A percentile compares a stretch with the other conserved stretches of the same genome.
phyloP scores from a whole-genome alignment of 2,888 invertebrate species.

The Kuschelorhynchus macadamiae region DNA sequence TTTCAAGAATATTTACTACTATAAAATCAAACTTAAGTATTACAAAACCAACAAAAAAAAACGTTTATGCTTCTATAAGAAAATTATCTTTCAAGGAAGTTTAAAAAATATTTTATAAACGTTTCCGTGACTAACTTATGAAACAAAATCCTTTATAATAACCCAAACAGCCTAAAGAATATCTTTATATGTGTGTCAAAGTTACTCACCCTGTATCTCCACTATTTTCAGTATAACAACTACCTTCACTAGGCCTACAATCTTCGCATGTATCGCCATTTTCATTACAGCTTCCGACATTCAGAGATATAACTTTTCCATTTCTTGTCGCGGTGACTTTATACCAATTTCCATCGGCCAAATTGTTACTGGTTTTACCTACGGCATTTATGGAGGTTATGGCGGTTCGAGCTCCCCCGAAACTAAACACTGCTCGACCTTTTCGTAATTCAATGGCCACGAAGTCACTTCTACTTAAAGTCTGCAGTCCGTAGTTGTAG shows the following conservation, averaged over 20 bases:
- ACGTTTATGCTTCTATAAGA: too few relatives aligned
- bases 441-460: constrained; percentile 90
- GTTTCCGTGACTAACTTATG: too few relatives aligned
- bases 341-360: constrained; percentile 92
- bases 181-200: too few relatives aligned
- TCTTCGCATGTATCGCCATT: constrained; percentile 90
- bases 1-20: too few relatives aligned
- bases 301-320: constrained; percentile 88
- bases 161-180: too few relatives aligned
- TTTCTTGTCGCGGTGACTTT: constrained; percentile 93
- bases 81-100: too few relatives aligned
- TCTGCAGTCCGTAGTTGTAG: constrained; percentile 92
- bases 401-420: constrained; percentile 90
- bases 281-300: constrained; percentile 85
- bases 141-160: not conserved
- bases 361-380: constrained; percentile 72
- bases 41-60: too few relatives aligned
- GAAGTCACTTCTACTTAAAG: constrained; percentile 92
- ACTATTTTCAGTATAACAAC: constrained; percentile 88
- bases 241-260: constrained; percentile 85
- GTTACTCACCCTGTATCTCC: constrained; percentile 88
- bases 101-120: too few relatives aligned
- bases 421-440: constrained; percentile 90
- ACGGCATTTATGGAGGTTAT: constrained; percentile 85
- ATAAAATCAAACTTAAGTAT: too few relatives aligned